Evolutionary conservation across 2,797 vertebrate species (phyloP), one percentile per base, ranked within the genome.

Genomic region (Catamblyrhynchus diadema): DNA sequence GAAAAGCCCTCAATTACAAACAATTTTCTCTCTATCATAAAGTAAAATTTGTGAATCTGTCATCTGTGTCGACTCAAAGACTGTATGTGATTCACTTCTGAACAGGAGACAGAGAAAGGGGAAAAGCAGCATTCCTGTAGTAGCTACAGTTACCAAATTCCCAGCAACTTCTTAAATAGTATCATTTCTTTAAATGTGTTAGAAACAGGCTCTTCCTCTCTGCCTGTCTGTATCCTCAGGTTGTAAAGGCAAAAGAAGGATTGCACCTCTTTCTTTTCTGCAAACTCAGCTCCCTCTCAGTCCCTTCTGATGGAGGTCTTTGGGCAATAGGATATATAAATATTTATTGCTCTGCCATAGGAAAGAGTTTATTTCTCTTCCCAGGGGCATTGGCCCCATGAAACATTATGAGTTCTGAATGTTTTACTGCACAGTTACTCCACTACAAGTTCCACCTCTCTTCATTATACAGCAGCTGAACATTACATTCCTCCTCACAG

Each of bases 331-430:
- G 0, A 81, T 72, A 48, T 45, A 93, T 90, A 95, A 96, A 96
- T 97, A 95, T 94, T 94, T 96, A 94, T 93, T 83, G 54, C 37
- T 91, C 20, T 91, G 73, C 47, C 73, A 64, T 35, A 84, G 82
- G 62, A 91, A 91, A 86, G 65, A 83, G 89, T 94, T 94, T 91
- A 79, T 89, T 94, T 93, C 42, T 79, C 21, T 91, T 93, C 80
- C 79, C 73, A 70, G 70, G 88, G 69, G 93, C 92, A 89, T 33
- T 81, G 82, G 70, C 37, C 69, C 82, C 77, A 86, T 91, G 94
- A 93, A 97, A 94, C n/a, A 30, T 92, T 86, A 91, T 72, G 89
- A 72, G 75, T 95, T 88, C 87, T 4, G 22, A 93, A 86, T 88
- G 92, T 93, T 93, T 94, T 93, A 83, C 41, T 90, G 70, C 75